Conservation (phyloP, 1,140 invertebrate genomes). For the Drusus annulatus region DNA sequence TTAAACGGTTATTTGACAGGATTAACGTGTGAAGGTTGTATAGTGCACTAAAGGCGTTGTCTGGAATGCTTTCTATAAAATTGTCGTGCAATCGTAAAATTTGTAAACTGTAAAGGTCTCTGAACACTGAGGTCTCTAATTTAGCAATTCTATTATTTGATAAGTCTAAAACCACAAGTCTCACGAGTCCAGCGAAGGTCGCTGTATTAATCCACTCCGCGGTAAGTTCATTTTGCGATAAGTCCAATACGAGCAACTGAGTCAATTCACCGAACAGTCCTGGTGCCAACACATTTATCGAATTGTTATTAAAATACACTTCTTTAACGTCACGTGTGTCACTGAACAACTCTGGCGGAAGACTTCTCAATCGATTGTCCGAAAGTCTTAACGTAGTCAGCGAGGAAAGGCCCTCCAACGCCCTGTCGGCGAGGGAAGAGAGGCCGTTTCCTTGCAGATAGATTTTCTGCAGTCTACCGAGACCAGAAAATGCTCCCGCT, state of each 20-base stretch:
- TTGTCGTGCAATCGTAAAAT: conserved; percentile 88
- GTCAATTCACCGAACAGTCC: conserved; percentile 87
- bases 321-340: conserved; percentile 86
- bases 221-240: conserved; percentile 89
- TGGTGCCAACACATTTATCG: conserved; percentile 88
- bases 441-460: conserved; percentile 81
- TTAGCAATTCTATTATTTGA: conserved; percentile 86
- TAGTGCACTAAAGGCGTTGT: conserved; percentile 86
- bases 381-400: conserved; percentile 85
- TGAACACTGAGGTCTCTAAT: conserved; percentile 84
- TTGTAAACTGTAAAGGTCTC: conserved; percentile 86
- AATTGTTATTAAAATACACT: conserved; percentile 88
- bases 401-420: conserved; percentile 84
- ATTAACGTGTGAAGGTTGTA: conserved; percentile 88
- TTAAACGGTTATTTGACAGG: conserved; percentile 88
- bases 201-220: conserved; percentile 90
- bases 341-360: conserved; percentile 87
- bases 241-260: conserved; percentile 85
- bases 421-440: conserved; percentile 84
- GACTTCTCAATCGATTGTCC: conserved; percentile 85
- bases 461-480: conserved; percentile 77
- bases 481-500: conserved; percentile 81
- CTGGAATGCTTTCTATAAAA: conserved; percentile 83
- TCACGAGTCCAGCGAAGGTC: conserved; percentile 86
- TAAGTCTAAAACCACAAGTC: conserved; percentile 83